A percentile compares a stretch with the other conserved stretches of the same genome.
phyloP scores from a whole-genome alignment of 2,888 invertebrate genomes.

The Trissonchulus sp. region DNA sequence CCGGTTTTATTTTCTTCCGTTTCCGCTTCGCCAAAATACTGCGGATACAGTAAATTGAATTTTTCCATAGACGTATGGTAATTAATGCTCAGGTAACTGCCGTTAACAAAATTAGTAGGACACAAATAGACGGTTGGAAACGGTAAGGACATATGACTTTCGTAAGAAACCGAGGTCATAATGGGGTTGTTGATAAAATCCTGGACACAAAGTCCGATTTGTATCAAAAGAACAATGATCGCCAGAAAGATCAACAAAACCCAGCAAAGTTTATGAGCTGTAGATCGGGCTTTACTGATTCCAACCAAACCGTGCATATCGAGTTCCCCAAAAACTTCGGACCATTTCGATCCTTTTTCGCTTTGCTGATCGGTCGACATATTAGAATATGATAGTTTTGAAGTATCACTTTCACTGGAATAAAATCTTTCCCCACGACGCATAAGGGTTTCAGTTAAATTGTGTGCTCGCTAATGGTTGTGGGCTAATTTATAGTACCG shows the following conservation, averaged over 20 bases:
- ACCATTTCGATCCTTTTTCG: no score
- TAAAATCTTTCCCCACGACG: no score
- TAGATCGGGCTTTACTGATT: neutral
- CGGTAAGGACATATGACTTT: neutral
- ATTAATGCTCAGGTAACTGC: neutral
- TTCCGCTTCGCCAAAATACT: neutral
- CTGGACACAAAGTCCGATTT: neutral
- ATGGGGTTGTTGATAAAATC: constrained; percentile 6
- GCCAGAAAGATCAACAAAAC: neutral
- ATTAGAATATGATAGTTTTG: no score
- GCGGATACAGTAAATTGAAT: neutral
- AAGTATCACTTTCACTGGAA: no score
- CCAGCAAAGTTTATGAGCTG: neutral
- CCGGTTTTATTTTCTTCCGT: no score
- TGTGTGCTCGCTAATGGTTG: no score
- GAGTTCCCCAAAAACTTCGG: neutral
- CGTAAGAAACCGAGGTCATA: neutral
- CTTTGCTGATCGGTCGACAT: no score
- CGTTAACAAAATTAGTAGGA: constrained; percentile 9
- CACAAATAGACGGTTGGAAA: constrained; percentile 9
- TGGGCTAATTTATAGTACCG: no score
- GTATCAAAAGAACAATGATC: neutral
- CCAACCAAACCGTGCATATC: neutral
- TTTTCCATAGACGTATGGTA: neutral
- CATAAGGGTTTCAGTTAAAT: no score